Percentiles rank a stretch among this genome's conserved stretches.
phyloP scores from a whole-genome alignment of 2,113 vertebrate genomes.

The Ploceus nigricollis region DNA sequence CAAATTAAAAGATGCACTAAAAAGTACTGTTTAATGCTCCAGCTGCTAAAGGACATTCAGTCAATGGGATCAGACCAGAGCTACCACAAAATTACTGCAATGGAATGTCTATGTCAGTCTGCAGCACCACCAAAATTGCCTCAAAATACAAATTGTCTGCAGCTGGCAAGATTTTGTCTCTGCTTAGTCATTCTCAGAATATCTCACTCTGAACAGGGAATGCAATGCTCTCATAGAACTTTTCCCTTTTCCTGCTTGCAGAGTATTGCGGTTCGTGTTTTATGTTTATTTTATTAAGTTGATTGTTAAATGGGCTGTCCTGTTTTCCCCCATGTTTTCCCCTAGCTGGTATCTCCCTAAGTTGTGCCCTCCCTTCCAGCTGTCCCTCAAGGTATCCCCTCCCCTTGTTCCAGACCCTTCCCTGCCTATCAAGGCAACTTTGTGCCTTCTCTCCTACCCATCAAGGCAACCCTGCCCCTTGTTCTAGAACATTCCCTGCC shows the following conservation, averaged over 20 bases:
- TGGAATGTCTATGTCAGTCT: neutral
- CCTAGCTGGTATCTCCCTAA: too few species aligned
- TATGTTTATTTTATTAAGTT: too few species aligned
- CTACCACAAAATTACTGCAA: neutral
- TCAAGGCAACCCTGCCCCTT: too few species aligned
- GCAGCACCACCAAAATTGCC: neutral
- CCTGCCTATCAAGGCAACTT: too few species aligned
- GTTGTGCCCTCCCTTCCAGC: too few species aligned
- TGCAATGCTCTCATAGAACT: neutral
- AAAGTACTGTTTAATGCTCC: neutral
- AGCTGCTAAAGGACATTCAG: neutral
- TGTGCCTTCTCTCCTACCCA: too few species aligned
- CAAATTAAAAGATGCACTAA: neutral
- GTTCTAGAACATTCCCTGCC: too few species aligned
- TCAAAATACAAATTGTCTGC: neutral
- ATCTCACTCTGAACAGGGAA: neutral
- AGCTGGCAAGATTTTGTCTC: neutral
- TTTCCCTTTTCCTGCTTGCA: neutral
- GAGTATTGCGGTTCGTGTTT: too few species aligned
- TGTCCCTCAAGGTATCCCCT: too few species aligned
- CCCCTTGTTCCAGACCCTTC: too few species aligned
- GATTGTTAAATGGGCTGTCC: too few species aligned
- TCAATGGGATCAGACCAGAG: neutral
- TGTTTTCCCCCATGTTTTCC: too few species aligned
- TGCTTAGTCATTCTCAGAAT: neutral